These are phyloP conservation scores for Pteropus alecto DNA, from an alignment of 2,113 vertebrate species.

Conservation along the genomic window DNA sequence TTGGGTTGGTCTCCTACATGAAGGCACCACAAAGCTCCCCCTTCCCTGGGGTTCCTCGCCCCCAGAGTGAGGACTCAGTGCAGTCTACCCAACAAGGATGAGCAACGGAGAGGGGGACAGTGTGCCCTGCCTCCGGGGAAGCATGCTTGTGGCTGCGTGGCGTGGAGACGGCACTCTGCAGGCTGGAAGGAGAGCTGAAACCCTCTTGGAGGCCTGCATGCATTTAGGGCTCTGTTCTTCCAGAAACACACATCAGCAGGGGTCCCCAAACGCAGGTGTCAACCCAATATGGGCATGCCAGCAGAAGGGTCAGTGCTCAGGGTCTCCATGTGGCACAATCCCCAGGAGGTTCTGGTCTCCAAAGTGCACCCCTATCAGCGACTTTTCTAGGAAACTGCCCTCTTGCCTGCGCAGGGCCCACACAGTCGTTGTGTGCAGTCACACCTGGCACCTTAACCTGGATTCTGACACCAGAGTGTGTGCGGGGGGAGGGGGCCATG, in stretches of 20 bases:
- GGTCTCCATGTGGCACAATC: not conserved
- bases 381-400: not conserved
- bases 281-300: accelerated
- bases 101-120: not conserved
- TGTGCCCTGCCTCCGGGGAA: accelerated
- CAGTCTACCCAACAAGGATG: not conserved
- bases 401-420: not conserved
- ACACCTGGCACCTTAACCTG: accelerated
- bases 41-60: not conserved
- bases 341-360: not conserved
- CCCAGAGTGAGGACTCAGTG: not conserved
- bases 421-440: accelerated
- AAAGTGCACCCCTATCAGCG: not conserved
- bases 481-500: no score
- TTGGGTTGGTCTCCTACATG: not conserved
- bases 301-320: accelerated
- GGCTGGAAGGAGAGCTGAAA: not conserved
- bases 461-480: not conserved
- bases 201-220: accelerated
- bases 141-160: accelerated
- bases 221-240: not conserved
- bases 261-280: not conserved
- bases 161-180: not conserved
- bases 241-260: not conserved
- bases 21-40: not conserved